phyloP scores from a whole-genome alignment of 2,888 invertebrate genomes.

The Dione vanillae region DNA sequence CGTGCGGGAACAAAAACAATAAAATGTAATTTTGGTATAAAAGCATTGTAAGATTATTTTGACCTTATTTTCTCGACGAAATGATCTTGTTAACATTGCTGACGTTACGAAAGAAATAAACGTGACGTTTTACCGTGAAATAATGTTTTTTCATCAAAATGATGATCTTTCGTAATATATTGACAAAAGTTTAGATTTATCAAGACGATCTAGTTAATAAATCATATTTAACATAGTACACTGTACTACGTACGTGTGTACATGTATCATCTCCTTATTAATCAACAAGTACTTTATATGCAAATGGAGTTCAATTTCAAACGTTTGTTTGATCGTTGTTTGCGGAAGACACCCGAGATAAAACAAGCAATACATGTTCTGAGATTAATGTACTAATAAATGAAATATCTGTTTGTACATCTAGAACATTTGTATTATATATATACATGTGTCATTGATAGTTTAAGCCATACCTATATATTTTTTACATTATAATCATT shows the following conservation, averaged over 20 bases:
- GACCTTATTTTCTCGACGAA: constrained; percentile 10
- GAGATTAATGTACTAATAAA: constrained; percentile 5
- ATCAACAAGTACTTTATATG: constrained; percentile 49
- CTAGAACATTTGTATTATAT: neutral
- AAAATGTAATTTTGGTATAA: constrained; percentile 15
- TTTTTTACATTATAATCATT: too few species aligned
- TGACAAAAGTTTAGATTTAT: too few species aligned
- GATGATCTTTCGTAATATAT: too few species aligned
- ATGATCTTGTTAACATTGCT: constrained; percentile 5
- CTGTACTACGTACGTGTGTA: neutral
- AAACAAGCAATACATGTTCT: constrained; percentile 4
- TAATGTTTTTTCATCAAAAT: too few species aligned
- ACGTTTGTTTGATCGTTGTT: constrained; percentile 42
- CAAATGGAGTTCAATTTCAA: constrained; percentile 46
- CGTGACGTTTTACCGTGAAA: too few species aligned
- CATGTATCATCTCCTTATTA: constrained; percentile 33
- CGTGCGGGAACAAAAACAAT: neutral
- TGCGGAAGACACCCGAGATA: constrained; percentile 13
- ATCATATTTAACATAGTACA: too few species aligned
- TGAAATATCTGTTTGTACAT: neutral
- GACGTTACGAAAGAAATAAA: neutral
- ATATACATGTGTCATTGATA: too few species aligned
- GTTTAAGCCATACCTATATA: too few species aligned
- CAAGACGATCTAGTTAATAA: neutral
- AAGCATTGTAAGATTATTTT: constrained; percentile 14